Evolutionary conservation across 1,140 invertebrate genomes (phyloP).

Genomic region (Nylanderia fulva): DNA sequence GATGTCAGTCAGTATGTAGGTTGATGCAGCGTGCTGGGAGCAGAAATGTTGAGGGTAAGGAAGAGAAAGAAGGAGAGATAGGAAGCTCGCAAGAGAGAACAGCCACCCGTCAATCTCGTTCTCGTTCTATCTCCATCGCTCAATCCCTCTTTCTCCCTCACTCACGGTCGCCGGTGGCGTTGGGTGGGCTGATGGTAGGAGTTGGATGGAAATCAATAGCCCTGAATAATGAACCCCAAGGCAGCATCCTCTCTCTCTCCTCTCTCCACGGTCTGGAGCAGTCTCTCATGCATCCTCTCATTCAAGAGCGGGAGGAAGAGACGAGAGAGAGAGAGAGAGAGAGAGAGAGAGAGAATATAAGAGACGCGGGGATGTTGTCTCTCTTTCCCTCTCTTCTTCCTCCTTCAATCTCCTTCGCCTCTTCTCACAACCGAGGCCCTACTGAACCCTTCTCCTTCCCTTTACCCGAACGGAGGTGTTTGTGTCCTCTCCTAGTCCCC

Average conservation of each 20-base stretch:
- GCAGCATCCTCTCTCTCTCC: slow-evolving; percentile 78
- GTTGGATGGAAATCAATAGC: slow-evolving; percentile 85
- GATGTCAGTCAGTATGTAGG: slow-evolving; percentile 76
- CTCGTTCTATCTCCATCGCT: slow-evolving; percentile 65
- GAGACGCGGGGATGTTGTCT: slow-evolving; percentile 34
- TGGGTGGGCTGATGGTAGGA: slow-evolving; percentile 79
- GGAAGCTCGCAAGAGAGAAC: slow-evolving; percentile 67
- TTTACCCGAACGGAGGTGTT: slow-evolving; percentile 76
- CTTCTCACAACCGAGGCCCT: slow-evolving; percentile 63
- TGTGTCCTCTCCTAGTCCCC: slow-evolving; percentile 77
- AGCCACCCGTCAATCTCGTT: slow-evolving; percentile 79
- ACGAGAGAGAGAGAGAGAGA: slow-evolving; percentile 32
- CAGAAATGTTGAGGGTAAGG: slow-evolving; percentile 64
- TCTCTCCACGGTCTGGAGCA: slow-evolving; percentile 77
- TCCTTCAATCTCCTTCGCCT: slow-evolving; percentile 63
- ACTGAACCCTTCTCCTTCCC: slow-evolving; percentile 68
- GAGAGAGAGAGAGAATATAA: neutral
- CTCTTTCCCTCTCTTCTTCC: slow-evolving; percentile 57
- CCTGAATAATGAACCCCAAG: slow-evolving; percentile 85
- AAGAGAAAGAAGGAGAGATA: slow-evolving; percentile 52
- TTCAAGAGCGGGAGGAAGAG: slow-evolving; percentile 72
- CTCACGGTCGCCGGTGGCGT: slow-evolving; percentile 77
- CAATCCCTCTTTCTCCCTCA: slow-evolving; percentile 60
- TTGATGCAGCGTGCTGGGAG: slow-evolving; percentile 70
- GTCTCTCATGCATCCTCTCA: slow-evolving; percentile 79